Percentiles rank a stretch among this genome's conserved stretches.
phyloP scores from a whole-genome alignment of 2,797 vertebrate genomes.

The Lepus oiostolus region DNA sequence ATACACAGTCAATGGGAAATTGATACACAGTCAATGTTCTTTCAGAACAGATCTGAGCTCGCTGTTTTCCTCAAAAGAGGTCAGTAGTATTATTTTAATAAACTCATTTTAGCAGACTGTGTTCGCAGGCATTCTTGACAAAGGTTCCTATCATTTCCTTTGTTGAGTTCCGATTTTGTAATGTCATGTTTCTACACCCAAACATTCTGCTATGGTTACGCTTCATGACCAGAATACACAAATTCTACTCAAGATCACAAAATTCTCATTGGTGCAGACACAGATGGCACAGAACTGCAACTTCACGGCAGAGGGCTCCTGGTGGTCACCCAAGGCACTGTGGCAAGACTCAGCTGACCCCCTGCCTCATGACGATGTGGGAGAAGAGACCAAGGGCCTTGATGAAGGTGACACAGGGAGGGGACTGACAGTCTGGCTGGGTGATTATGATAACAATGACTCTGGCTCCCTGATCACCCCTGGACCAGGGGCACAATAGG shows the following conservation, averaged over 20 bases:
- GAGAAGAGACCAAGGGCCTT: neutral
- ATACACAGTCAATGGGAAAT: neutral
- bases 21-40: neutral
- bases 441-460: neutral
- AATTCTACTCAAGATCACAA: neutral
- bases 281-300: neutral
- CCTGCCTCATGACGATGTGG: rapidly evolving
- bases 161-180: neutral
- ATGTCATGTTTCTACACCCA: neutral
- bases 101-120: neutral
- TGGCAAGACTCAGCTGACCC: neutral
- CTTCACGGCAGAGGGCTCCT: neutral
- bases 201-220: neutral
- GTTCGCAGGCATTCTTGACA: neutral
- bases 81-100: neutral
- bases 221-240: neutral
- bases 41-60: neutral
- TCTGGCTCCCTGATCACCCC: neutral
- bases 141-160: neutral
- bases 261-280: neutral
- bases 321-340: neutral
- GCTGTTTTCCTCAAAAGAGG: neutral
- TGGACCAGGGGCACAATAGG: neutral
- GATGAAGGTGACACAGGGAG: neutral
- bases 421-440: neutral